Conservation (phyloP, 1,140 invertebrate species). For the Rhopalosiphum padi region DNA sequence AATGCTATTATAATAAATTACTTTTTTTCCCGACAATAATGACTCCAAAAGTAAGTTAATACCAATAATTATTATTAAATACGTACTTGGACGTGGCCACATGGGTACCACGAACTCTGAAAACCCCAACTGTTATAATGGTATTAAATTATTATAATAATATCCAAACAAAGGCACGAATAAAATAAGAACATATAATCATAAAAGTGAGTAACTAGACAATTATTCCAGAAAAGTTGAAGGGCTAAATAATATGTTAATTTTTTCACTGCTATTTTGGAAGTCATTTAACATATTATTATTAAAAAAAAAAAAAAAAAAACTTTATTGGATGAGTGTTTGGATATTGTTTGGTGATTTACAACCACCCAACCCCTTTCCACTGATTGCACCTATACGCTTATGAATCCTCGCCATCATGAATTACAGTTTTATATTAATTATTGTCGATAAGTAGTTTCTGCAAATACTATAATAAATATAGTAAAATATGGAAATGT, state of each 20-base stretch:
- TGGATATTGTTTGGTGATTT: not conserved
- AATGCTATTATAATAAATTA: conserved; percentile 9
- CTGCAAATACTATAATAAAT: not conserved
- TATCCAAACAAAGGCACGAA: not conserved
- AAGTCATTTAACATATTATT: not conserved
- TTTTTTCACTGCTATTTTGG: not conserved
- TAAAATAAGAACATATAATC: not conserved
- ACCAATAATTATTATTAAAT: conserved; percentile 19
- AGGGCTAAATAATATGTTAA: not conserved
- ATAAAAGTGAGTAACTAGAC: not conserved
- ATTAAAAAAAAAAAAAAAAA: not conserved
- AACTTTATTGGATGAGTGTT: not conserved
- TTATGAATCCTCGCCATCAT: not conserved
- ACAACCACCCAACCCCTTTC: not conserved
- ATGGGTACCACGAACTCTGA: not conserved
- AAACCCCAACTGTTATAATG: not conserved
- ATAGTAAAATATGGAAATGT: not conserved
- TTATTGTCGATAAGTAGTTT: not conserved
- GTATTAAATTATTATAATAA: not conserved
- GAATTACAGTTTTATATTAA: not conserved
- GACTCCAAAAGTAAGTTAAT: not conserved
- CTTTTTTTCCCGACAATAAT: not conserved
- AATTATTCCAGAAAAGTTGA: not conserved
- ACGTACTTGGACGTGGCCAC: not conserved
- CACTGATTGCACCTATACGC: not conserved